Conservation (phyloP, 2,113 vertebrate genomes). For the Oncorhynchus keta region DNA sequence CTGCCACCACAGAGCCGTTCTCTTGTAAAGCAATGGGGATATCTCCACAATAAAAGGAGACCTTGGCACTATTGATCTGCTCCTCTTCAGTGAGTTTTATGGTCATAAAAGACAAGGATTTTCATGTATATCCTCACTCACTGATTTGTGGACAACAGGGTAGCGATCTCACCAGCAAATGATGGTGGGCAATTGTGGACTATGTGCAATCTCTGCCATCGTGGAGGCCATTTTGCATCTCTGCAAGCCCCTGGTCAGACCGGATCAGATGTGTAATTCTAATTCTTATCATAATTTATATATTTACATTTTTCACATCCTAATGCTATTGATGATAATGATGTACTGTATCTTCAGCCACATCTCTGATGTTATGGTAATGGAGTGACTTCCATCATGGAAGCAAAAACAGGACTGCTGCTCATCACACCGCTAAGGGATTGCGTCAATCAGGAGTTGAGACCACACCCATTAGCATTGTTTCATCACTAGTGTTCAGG, state of each 20-base stretch:
- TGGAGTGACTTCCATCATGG: neutral
- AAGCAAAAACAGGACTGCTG: neutral
- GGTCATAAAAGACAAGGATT: conserved; percentile 12
- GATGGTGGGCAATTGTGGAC: conserved; percentile 34
- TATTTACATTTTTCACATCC: conserved; percentile 7
- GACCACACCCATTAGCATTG: conserved; percentile 5
- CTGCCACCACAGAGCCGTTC: neutral
- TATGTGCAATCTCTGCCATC: conserved; percentile 23
- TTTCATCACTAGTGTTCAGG: conserved; percentile 1
- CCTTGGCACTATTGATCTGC: neutral
- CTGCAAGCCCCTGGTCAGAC: conserved; percentile 9
- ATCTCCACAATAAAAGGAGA: neutral
- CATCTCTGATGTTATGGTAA: neutral
- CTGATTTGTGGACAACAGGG: conserved; percentile 83
- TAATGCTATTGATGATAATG: neutral
- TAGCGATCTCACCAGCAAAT: conserved; percentile 87
- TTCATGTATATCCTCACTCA: conserved; percentile 44
- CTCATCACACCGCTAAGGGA: neutral
- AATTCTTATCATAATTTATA: conserved; percentile 42
- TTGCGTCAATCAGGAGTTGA: neutral
- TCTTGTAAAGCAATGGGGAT: neutral
- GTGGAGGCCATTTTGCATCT: conserved; percentile 28
- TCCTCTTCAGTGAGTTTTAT: neutral
- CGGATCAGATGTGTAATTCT: neutral
- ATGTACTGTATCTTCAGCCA: neutral